Percentiles rank a stretch among this genome's conserved stretches.
Conservation (phyloP, 35 echinoderm and acorn worm genomes). For the Nesometra sesokonis region DNA sequence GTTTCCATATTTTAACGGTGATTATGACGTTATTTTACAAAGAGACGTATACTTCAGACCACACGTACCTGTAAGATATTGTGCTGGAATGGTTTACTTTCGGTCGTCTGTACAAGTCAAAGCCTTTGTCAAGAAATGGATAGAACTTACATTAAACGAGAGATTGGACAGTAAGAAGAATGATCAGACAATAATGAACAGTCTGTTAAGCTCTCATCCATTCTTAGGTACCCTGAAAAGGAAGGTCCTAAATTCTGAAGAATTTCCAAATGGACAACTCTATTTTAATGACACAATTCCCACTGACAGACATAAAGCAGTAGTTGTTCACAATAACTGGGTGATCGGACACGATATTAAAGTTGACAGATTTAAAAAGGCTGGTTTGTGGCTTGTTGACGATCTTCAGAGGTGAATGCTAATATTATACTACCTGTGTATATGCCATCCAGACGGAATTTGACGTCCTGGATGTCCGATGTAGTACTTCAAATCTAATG, state of each 20-base stretch:
- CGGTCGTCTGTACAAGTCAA: conserved; percentile 21
- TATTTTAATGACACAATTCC: conserved; percentile 11
- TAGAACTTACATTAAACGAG: conserved; percentile 1
- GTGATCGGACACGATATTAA: conserved; percentile 37
- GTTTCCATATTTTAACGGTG: conserved; percentile 44
- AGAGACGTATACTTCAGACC: conserved; percentile 27
- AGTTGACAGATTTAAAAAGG: conserved; percentile 33
- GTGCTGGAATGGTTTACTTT: conserved; percentile 67
- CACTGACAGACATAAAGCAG: conserved; percentile 6
- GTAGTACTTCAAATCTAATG: too few species aligned
- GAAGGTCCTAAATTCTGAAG: conserved; percentile 27
- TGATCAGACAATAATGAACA: conserved; percentile 55
- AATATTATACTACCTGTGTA: too few species aligned
- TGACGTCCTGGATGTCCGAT: too few species aligned
- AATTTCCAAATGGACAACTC: conserved; percentile 73
- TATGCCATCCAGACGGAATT: too few species aligned
- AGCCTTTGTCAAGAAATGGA: conserved; percentile 34
- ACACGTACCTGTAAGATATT: conserved; percentile 22
- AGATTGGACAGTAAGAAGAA: conserved; percentile 28
- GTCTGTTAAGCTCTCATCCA: conserved; percentile 7
- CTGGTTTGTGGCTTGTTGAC: background rate
- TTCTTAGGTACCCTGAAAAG: conserved; percentile 7
- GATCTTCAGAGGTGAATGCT: too few species aligned
- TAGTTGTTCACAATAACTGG: conserved; percentile 81
- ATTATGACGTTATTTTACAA: conserved; percentile 63